Base-by-base conservation (phyloP, 1,140 invertebrate species). In the Philotrypesis tridentata region DNA sequence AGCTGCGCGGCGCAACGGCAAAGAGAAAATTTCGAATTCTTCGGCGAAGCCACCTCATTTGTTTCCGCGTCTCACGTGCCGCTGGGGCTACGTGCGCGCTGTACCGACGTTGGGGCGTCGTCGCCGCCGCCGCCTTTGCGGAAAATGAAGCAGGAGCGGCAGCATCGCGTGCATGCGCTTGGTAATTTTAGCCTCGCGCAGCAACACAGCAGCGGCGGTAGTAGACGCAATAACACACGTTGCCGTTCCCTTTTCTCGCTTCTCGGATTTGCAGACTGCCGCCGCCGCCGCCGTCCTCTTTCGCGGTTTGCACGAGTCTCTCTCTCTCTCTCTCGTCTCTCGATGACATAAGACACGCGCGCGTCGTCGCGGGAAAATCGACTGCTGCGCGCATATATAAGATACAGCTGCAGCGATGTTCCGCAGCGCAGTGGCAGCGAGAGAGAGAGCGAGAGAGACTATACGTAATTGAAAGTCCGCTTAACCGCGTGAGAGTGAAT, bases 1-100 rank as follows among this genome's bases (percentile, higher is more conserved):
- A 9, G 25, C n/a, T n/a, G n/a, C n/a, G n/a, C n/a, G n/a, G n/a
- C n/a, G n/a, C n/a, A n/a, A 73, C 14, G 0, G 67, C 14, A 43
- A 43, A 33, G 31, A 71, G 37, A 71, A 71, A 40, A 74, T 25
- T 55, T 29, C 23, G 9, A 74, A 21, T 74, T 25, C 37, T 31
- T n/a, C n/a, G 27, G 71, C 71, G n/a, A 73, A 73, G 25, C 72
- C 72, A 60, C 60, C 72, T 74, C 72, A 74, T 74, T 74, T 74
- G 72, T 74, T 74, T 60, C 25, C 43, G 25, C 25, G 77, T 48
- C 17, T 73, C 40, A 29, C 55, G 67, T 27, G 29, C 33, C 63
- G 12, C 12, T n/a, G 48, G 5, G 48, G 17, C 21, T 55, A n/a
- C 21, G 12, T 43, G 17, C 48, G 7, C 48, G 17, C 2, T 43